Evolutionary conservation across 2,113 vertebrate species (phyloP), one percentile per base, ranked within the genome.

Genomic region (Cairina moschata): DNA sequence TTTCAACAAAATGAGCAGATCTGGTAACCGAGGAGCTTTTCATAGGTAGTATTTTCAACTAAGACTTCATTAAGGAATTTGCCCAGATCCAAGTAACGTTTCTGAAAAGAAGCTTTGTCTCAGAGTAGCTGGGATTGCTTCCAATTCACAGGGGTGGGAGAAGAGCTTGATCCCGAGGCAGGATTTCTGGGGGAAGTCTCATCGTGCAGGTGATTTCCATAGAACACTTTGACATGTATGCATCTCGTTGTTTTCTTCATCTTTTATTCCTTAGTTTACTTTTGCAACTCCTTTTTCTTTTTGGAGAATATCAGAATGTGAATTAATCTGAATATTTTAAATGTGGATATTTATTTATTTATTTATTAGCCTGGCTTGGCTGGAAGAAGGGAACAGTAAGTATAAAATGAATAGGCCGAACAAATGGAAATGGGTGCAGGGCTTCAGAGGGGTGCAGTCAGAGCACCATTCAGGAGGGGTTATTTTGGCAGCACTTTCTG

Each of bases 131-230:
- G 17, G 32, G 16, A 26, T 38, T 40, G 26, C 14, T 4, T 86
- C 23, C 10, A 31, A 1, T 26, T 34, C 16, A 9, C 7, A 28
- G 34, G 38, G 6, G 8, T 0, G 1, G 54, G 13, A 55, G 50
- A 71, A 80, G 56, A 66, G 28, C 63, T 71, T 46, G 48, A 55
- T 5, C 16, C 38, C 50, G 0, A 0, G 46, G 4, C 8, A 6
- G n/a, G 60, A 48, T 54, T 69, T 3, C 29, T 18, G 12, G 13
- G 15, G 17, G 17, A 60, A 71, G 25, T 72, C 38, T 40, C 18
- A 4, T 42, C n/a, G 20, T 22, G n/a, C 50, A 52, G 40, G 14
- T 52, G 17, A 29, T 60, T 17, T 26, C 26, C 26, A 1, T 23
- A 32, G 28, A 25, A 34, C 29, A 25, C 28, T 66, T 15, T 23